These are phyloP conservation scores for Zaprionus camerounensis DNA, from an alignment of 1,140 invertebrate species.

Conservation along the genomic window DNA sequence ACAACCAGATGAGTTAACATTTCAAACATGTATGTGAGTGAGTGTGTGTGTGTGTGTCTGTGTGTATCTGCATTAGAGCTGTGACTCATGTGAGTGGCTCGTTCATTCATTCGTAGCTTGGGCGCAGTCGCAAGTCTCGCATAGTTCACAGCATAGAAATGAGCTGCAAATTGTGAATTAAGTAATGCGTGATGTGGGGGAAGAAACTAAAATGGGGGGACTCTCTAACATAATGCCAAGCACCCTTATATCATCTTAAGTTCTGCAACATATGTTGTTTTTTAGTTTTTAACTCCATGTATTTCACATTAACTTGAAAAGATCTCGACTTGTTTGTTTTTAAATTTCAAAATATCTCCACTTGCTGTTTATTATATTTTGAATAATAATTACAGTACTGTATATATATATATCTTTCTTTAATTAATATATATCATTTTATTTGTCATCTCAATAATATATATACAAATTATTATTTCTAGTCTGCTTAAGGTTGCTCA, in stretches of 20 bases:
- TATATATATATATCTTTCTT: not conserved
- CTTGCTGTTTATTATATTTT: not conserved
- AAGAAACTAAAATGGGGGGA: not conserved
- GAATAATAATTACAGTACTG: not conserved
- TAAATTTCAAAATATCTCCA: not conserved
- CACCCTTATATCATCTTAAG: slow-evolving; percentile 1
- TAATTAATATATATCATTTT: not conserved
- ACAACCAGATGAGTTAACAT: slow-evolving; percentile 70
- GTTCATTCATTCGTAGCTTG: slow-evolving; percentile 52
- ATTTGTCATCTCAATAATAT: not conserved
- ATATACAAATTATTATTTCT: too few relatives aligned
- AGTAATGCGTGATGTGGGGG: slow-evolving; percentile 23
- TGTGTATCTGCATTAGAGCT: slow-evolving; percentile 47
- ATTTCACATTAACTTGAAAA: too few relatives aligned
- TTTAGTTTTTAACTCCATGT: too few relatives aligned
- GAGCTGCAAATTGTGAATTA: slow-evolving; percentile 14
- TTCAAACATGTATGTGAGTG: slow-evolving; percentile 42
- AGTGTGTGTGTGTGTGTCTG: slow-evolving; percentile 22
- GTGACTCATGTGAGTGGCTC: slow-evolving; percentile 70
- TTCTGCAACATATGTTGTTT: not conserved
- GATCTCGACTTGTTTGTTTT: not conserved
- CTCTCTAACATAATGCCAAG: not conserved
- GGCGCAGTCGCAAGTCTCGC: slow-evolving; percentile 20
- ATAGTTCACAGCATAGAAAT: slow-evolving; percentile 39
- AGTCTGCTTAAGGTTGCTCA: too few relatives aligned